Percentiles rank a stretch among this genome's conserved stretches.
Evolutionary conservation across 37 sponge, comb jelly and placozoan genomes (phyloP).

Genomic region (Cliona cf. orientalis): DNA sequence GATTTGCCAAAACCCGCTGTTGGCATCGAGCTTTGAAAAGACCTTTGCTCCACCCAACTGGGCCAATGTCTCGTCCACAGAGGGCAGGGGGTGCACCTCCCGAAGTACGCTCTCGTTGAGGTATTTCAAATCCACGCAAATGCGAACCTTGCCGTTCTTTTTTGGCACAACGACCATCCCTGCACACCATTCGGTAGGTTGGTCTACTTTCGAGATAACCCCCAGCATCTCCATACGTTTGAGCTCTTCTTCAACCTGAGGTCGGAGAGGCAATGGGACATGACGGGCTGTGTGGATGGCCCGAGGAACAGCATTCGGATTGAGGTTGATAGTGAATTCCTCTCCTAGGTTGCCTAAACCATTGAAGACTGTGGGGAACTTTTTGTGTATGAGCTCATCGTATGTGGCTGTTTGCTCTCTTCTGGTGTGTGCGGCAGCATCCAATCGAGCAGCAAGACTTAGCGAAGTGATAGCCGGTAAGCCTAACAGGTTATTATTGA

Average conservation of each 20-base stretch:
- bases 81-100: conserved; percentile 18
- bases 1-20: conserved; percentile 13
- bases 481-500: conserved; percentile 25
- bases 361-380: neutral
- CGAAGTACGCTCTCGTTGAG: conserved; percentile 7
- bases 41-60: conserved; percentile 10
- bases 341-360: conserved; percentile 2
- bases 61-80: conserved; percentile 25
- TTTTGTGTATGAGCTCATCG: neutral
- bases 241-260: neutral
- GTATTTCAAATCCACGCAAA: conserved; percentile 17
- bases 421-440: neutral
- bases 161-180: too few relatives aligned
- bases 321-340: conserved; percentile 1
- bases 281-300: neutral
- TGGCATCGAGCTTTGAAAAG: conserved; percentile 1
- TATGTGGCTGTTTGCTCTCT: neutral
- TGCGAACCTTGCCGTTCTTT: too few relatives aligned
- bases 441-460: neutral
- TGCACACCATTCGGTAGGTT: too few relatives aligned
- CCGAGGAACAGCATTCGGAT: neutral
- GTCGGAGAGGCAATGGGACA: conserved; percentile 3
- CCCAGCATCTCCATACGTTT: conserved; percentile 1
- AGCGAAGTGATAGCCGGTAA: conserved; percentile 32
- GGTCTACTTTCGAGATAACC: too few relatives aligned